These are phyloP conservation scores for Holacanthus passer DNA, from an alignment of 2,113 vertebrate species.

Conservation along the genomic window DNA sequence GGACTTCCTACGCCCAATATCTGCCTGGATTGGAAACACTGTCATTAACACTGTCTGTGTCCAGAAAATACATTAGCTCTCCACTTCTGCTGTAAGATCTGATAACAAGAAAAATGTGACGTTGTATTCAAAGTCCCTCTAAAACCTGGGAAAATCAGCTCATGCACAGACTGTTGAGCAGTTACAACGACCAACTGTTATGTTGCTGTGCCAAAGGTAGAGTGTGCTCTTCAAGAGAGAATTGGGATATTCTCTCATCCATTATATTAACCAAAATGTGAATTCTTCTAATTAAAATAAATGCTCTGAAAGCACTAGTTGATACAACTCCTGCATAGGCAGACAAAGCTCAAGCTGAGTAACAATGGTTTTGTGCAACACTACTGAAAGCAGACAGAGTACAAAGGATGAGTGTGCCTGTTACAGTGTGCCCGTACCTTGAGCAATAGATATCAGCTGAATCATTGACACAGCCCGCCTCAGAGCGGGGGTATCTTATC, in stretches of 20 bases:
- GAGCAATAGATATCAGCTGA: constrained; percentile 44
- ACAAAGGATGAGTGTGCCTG: constrained; percentile 39
- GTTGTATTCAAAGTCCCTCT: constrained; percentile 34
- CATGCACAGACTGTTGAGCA: constrained; percentile 18
- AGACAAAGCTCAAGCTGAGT: constrained; percentile 46
- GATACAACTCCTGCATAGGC: constrained; percentile 40
- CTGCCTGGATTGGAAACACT: constrained; percentile 6
- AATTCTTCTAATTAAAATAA: constrained; percentile 44
- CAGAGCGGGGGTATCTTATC: constrained; percentile 42
- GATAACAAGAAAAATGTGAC: constrained; percentile 15
- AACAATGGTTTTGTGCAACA: constrained; percentile 53
- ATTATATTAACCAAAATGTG: constrained; percentile 13
- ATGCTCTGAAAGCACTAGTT: constrained; percentile 41
- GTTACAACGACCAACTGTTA: constrained; percentile 2
- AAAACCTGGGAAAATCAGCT: constrained; percentile 29
- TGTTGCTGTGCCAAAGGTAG: constrained; percentile 34
- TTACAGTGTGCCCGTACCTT: constrained; percentile 58
- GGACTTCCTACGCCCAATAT: constrained; percentile 4
- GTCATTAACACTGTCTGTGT: constrained; percentile 17
- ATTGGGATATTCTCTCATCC: constrained; percentile 7
- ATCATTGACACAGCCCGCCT: constrained; percentile 26
- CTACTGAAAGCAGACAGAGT: constrained; percentile 55
- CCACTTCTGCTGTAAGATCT: constrained; percentile 21
- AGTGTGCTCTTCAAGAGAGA: constrained; percentile 52
- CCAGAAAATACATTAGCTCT: constrained; percentile 36